phyloP scores from a whole-genome alignment of 2,113 vertebrate species.

The Apeltes quadracus region DNA sequence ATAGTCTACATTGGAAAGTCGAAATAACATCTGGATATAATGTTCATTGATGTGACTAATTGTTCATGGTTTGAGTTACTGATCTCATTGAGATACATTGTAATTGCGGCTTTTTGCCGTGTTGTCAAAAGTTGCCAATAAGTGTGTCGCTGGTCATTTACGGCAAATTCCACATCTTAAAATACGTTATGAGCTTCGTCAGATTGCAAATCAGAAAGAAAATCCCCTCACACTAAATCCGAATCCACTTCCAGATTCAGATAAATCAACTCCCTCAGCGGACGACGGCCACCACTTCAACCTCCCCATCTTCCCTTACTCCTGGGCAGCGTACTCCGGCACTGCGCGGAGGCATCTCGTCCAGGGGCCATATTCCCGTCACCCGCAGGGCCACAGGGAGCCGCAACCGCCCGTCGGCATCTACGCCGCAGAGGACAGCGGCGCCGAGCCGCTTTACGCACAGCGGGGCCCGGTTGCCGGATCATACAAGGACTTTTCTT shows the following conservation, averaged over 20 bases:
- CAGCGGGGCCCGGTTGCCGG: conserved; percentile 60
- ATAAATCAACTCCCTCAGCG: conserved; percentile 80
- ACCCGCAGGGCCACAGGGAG: conserved; percentile 71
- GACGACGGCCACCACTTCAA: conserved; percentile 80
- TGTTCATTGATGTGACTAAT: neutral
- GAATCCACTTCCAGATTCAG: conserved; percentile 82
- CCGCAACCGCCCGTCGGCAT: conserved; percentile 76
- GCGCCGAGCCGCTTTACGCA: conserved; percentile 69
- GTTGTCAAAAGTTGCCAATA: neutral
- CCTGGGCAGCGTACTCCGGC: conserved; percentile 87
- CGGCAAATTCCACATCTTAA: neutral
- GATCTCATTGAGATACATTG: neutral
- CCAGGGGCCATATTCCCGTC: conserved; percentile 70
- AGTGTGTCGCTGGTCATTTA: neutral
- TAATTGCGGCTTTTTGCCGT: neutral
- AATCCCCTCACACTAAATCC: neutral
- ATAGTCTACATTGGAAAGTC: neutral
- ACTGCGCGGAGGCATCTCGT: conserved; percentile 87
- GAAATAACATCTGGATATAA: neutral
- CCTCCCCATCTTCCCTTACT: conserved; percentile 85
- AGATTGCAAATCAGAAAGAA: neutral
- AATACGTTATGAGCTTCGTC: neutral
- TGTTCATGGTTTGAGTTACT: neutral
- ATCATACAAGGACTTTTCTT: conserved; percentile 81
- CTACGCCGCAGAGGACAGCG: conserved; percentile 78